Evolutionary conservation across 2,113 vertebrate genomes (phyloP), one percentile per base, ranked within the genome.

Genomic region (Rhea americana): DNA sequence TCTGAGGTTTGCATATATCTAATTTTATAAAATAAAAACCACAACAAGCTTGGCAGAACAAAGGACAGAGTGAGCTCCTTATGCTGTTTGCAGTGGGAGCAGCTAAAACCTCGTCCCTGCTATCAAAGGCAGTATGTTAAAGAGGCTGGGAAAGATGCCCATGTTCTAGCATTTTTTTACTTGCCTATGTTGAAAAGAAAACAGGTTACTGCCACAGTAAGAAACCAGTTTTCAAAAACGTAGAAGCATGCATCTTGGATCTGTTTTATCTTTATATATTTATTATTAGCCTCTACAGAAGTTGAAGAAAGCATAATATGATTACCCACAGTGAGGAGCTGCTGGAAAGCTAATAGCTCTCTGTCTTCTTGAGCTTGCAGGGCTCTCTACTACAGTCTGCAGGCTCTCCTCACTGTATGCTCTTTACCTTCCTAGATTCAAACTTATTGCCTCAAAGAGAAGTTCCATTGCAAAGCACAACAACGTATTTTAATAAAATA

Each of bases 51-150:
- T 56, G 53, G n/a, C 76, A 51, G 61, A 90, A 81, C 47, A 88
- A 93, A 91, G 90, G 91, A 87, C 75, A 90, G 85, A 92, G 82
- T n/a, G 85, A 95, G 79, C 73, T 93, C 96, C 95, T 91, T 92
- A 74, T 91, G 91, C 91, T 93, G 90, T 83, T 93, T 96, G 91
- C 72, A 77, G 92, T 50, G 58, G 71, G 89, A 96, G 87, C 71
- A 84, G 62, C 77, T 86, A 89, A 80, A 93, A 47, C 51, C 56
- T 93, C 82, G 85, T 90, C 41, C 65, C 51, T 93, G 37, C 61
- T 63, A n/a, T 83, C 17, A 85, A 91, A 93, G 82, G 62, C 76
- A 93, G 56, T 21, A 78, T 89, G 91, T 91, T 94, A 71, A 92
- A 93, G 94, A 93, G 94, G 48, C 76, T 93, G 94, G 93, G 89